These are phyloP conservation scores for Pollimyrus isidori DNA, from an alignment of 2,113 vertebrate species.

Conservation along the genomic window DNA sequence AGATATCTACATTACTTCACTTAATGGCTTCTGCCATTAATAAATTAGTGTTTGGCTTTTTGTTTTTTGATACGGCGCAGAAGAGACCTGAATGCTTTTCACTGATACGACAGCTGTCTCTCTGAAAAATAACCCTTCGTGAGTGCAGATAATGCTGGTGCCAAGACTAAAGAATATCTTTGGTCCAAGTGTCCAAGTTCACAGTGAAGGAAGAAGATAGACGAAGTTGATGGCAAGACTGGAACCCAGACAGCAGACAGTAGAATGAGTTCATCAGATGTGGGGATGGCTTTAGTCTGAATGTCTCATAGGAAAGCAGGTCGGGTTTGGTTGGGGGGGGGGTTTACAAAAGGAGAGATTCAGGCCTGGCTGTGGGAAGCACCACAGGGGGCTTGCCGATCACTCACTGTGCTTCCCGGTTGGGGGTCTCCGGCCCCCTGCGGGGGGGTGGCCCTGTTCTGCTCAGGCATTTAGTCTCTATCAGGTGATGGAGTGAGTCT, in stretches of 20 bases:
- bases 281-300: not conserved
- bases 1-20: not conserved
- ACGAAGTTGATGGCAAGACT: not conserved
- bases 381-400: not conserved
- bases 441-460: not conserved
- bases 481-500: constrained; percentile 6
- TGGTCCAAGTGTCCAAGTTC: not conserved
- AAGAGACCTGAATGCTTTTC: not conserved
- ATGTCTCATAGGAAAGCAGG: not conserved
- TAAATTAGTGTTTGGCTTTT: not conserved
- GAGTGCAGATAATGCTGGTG: not conserved
- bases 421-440: not conserved
- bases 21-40: not conserved
- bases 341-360: not conserved
- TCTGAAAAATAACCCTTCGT: not conserved
- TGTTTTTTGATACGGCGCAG: not conserved
- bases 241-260: not conserved
- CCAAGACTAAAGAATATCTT: not conserved
- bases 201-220: not conserved
- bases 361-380: not conserved
- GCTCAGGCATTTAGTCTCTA: not conserved
- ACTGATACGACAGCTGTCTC: not conserved
- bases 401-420: not conserved
- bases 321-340: not conserved
- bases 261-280: not conserved